Conservation (phyloP, 2,888 invertebrate species). For the Hesperia comma region DNA sequence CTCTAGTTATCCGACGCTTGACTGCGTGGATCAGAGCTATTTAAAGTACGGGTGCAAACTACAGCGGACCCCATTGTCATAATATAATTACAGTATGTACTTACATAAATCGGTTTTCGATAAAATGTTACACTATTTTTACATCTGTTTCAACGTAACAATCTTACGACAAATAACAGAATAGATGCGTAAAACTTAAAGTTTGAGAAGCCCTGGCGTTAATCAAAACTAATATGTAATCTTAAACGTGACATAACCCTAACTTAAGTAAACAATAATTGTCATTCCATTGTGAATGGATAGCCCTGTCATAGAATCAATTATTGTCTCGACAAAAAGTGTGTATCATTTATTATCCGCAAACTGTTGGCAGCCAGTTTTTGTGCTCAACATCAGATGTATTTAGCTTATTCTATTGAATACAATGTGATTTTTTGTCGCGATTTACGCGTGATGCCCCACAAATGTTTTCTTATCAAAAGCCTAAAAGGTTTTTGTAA, state of each 20-base stretch:
- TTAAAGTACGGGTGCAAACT: too few relatives aligned
- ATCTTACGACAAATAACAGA: too few relatives aligned
- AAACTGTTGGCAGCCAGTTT: not conserved
- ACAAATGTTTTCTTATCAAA: constrained; percentile 17
- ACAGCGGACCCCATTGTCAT: too few relatives aligned
- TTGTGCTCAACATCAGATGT: constrained; percentile 5
- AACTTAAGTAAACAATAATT: constrained; percentile 4
- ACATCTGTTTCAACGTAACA: too few relatives aligned
- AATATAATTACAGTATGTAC: too few relatives aligned
- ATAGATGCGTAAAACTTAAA: too few relatives aligned
- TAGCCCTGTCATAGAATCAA: not conserved
- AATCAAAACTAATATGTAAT: too few relatives aligned
- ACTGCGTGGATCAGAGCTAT: too few relatives aligned
- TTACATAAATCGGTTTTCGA: too few relatives aligned
- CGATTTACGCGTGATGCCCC: constrained; percentile 16
- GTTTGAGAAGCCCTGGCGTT: too few relatives aligned
- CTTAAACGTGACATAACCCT: not conserved
- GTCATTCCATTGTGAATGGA: constrained; percentile 6
- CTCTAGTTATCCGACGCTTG: too few relatives aligned
- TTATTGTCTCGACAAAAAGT: constrained; percentile 4
- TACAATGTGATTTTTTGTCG: constrained; percentile 15
- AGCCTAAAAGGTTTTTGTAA: constrained; percentile 9
- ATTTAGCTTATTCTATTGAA: constrained; percentile 3
- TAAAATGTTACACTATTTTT: too few relatives aligned
- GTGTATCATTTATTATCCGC: constrained; percentile 7